Percentiles rank a stretch among this genome's conserved stretches.
Evolutionary conservation across 2,113 vertebrate genomes (phyloP).

Genomic region (Lynx canadensis): DNA sequence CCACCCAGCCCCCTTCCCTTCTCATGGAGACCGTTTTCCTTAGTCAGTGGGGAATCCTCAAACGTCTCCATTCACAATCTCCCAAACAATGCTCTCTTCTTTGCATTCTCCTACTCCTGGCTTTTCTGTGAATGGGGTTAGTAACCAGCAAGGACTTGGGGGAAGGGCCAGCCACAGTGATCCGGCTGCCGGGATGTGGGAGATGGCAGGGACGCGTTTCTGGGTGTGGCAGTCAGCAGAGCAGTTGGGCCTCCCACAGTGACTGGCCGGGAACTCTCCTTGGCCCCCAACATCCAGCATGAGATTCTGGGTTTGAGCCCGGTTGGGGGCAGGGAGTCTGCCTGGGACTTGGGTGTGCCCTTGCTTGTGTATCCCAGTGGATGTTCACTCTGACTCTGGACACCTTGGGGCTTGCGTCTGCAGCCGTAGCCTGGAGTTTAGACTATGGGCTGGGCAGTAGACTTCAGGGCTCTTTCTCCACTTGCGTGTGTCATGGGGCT

Average conservation of each 20-base stretch:
- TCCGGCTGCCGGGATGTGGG: rapidly evolving
- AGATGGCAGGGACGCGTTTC: background rate
- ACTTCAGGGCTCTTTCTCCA: background rate
- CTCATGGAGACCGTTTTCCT: background rate
- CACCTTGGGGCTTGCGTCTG: background rate
- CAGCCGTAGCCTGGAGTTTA: background rate
- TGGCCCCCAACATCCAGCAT: background rate
- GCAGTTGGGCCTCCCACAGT: background rate
- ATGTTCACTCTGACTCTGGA: background rate
- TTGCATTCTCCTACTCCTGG: background rate
- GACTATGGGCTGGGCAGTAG: background rate
- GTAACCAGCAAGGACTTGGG: background rate
- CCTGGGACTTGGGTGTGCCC: background rate
- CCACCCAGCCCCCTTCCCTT: background rate
- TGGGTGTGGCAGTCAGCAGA: constrained; percentile 6
- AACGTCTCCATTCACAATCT: constrained; percentile 12
- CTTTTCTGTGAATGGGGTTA: constrained; percentile 61
- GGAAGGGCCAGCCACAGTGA: background rate
- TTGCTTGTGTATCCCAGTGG: background rate
- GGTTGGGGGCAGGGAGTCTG: background rate
- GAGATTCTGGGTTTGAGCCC: background rate
- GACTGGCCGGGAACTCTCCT: background rate
- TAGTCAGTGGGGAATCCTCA: background rate
- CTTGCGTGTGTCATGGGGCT: background rate
- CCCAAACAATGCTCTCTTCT: constrained; percentile 49